A percentile compares a stretch with the other conserved stretches of the same genome.
Evolutionary conservation across 2,113 vertebrate species (phyloP).

Genomic region (Daboia siamensis): DNA sequence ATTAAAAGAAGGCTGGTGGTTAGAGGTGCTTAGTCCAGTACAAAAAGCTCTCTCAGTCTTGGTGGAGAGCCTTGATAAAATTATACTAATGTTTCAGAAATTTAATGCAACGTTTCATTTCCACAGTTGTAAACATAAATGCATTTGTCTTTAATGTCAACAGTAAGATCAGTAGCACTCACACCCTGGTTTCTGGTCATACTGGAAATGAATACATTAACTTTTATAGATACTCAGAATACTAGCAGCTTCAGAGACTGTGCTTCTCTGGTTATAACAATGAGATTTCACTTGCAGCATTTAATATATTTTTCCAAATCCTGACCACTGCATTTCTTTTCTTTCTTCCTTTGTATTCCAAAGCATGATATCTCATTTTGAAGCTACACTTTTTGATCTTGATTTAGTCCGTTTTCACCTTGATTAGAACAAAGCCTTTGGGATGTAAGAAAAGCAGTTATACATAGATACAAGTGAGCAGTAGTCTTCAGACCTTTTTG

Average conservation of each 20-base stretch:
- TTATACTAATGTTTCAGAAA: not conserved
- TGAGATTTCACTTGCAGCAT: slow-evolving; percentile 12
- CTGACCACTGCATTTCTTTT: not conserved
- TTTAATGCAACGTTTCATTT: not conserved
- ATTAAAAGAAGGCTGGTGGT: not conserved
- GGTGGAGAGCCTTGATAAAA: not conserved
- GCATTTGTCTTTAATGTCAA: slow-evolving; percentile 17
- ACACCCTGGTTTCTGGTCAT: not conserved
- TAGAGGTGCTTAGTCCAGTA: not conserved
- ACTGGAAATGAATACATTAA: slow-evolving; percentile 40
- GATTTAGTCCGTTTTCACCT: not conserved
- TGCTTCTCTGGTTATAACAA: not conserved
- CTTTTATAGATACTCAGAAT: slow-evolving; percentile 38
- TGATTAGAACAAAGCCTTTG: not conserved
- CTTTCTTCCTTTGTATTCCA: not conserved
- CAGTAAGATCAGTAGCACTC: slow-evolving; percentile 37
- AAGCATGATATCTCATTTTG: not conserved
- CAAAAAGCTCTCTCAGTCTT: not conserved
- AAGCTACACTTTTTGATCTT: fast-evolving
- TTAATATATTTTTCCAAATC: not conserved
- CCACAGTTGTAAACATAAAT: not conserved
- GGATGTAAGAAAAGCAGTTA: not conserved
- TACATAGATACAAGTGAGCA: not conserved
- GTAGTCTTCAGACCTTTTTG: not conserved
- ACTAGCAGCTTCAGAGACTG: not conserved